A percentile compares a stretch with the other conserved stretches of the same genome.
phyloP scores from a whole-genome alignment of 2,888 invertebrate species.

The Cataglyphis altisquamis region DNA sequence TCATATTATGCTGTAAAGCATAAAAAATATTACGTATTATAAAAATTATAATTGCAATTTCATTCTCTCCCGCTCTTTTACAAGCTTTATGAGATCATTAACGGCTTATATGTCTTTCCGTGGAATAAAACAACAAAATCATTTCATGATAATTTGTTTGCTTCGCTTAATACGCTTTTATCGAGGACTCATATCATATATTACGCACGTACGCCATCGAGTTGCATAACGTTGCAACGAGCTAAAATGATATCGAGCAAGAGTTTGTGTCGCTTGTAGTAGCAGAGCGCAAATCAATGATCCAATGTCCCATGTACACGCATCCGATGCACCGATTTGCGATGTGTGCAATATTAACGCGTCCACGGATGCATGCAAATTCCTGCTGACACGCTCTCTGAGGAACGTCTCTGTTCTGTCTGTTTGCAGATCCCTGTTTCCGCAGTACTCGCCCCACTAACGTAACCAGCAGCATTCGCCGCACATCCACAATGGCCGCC shows the following conservation, averaged over 20 bases:
- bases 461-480: constrained; percentile 62
- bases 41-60: neutral
- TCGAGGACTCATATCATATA: neutral
- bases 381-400: constrained; percentile 48
- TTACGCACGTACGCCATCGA: constrained; percentile 17
- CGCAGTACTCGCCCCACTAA: constrained; percentile 54
- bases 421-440: constrained; percentile 77
- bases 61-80: neutral
- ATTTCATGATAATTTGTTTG: neutral
- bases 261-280: constrained; percentile 22
- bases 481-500: constrained; percentile 79
- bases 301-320: neutral
- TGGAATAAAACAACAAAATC: neutral
- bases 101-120: neutral
- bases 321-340: neutral
- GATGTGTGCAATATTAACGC: constrained; percentile 39
- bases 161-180: constrained; percentile 19
- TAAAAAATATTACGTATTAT: neutral
- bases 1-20: neutral
- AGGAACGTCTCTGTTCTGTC: constrained; percentile 58
- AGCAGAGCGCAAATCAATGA: constrained; percentile 34
- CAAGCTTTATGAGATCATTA: neutral
- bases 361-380: constrained; percentile 45
- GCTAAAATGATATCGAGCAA: constrained; percentile 37
- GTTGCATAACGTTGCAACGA: constrained; percentile 8